These are phyloP conservation scores for Festucalex cinctus DNA, from an alignment of 2,113 vertebrate species.

Conservation along the genomic window DNA sequence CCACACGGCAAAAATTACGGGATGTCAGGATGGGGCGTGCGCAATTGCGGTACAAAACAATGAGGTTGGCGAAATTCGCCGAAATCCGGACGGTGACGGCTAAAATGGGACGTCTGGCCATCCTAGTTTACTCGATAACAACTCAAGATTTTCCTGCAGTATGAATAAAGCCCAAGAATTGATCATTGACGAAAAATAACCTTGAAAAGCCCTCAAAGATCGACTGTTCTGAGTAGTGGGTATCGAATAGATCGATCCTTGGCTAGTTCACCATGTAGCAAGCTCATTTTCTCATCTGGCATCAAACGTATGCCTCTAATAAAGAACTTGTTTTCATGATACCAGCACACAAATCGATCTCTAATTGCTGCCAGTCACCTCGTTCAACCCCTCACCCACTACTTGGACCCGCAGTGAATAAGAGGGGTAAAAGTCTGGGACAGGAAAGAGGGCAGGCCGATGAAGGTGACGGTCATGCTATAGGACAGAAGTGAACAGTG, in stretches of 20 bases:
- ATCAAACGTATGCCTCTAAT: neutral
- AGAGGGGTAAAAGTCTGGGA: conserved; percentile 24
- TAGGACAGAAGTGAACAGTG: conserved; percentile 63
- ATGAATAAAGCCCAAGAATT: too few species aligned
- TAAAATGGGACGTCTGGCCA: too few species aligned
- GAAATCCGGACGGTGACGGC: too few species aligned
- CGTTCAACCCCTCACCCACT: neutral
- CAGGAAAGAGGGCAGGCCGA: conserved; percentile 41
- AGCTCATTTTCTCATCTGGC: neutral
- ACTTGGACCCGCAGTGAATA: conserved; percentile 14
- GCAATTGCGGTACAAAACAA: too few species aligned
- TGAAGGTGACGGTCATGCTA: conserved; percentile 38
- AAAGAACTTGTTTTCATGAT: neutral
- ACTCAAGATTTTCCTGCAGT: too few species aligned
- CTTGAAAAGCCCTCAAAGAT: neutral
- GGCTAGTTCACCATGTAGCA: neutral
- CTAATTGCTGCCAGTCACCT: conserved; percentile 47
- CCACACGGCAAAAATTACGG: too few species aligned
- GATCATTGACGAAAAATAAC: too few species aligned
- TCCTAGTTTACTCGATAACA: too few species aligned
- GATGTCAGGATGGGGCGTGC: too few species aligned
- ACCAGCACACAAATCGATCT: conserved; percentile 25
- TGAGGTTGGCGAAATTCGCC: too few species aligned
- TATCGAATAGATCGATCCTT: neutral
- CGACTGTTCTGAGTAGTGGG: neutral